A percentile compares a stretch with the other conserved stretches of the same genome.
Conservation (phyloP, 1,140 invertebrate genomes). For the Heliconius hermathena region DNA sequence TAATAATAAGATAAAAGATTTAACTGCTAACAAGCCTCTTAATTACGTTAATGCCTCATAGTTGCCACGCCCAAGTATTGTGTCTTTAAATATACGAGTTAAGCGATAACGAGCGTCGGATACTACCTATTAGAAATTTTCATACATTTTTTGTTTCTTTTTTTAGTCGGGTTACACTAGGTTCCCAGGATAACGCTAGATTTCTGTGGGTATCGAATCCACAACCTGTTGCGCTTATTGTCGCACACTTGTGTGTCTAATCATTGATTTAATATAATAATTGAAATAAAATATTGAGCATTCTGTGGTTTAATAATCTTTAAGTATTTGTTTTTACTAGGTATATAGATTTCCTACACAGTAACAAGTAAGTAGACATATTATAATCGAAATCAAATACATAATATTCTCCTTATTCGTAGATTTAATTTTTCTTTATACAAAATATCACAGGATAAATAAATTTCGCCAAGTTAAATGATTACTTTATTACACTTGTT, state of each 20-base stretch:
- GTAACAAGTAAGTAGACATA: too few relatives aligned
- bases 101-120: conserved; percentile 63
- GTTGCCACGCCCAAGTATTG: conserved; percentile 55
- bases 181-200: not conserved
- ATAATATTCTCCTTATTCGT: not conserved
- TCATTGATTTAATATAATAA: too few relatives aligned
- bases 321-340: too few relatives aligned
- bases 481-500: conserved; percentile 20
- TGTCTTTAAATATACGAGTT: conserved; percentile 67
- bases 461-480: not conserved
- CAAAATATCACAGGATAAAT: not conserved
- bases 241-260: too few relatives aligned
- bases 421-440: not conserved
- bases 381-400: not conserved
- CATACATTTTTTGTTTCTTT: too few relatives aligned
- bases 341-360: too few relatives aligned
- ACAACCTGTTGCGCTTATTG: not conserved
- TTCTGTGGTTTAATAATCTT: too few relatives aligned
- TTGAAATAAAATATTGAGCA: too few relatives aligned
- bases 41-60: conserved; percentile 27
- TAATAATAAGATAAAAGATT: not conserved
- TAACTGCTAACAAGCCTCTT: not conserved
- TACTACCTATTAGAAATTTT: conserved; percentile 48
- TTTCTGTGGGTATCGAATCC: not conserved
- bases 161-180: not conserved